phyloP scores from a whole-genome alignment of 2,113 vertebrate genomes.

The Synchiropus splendidus region DNA sequence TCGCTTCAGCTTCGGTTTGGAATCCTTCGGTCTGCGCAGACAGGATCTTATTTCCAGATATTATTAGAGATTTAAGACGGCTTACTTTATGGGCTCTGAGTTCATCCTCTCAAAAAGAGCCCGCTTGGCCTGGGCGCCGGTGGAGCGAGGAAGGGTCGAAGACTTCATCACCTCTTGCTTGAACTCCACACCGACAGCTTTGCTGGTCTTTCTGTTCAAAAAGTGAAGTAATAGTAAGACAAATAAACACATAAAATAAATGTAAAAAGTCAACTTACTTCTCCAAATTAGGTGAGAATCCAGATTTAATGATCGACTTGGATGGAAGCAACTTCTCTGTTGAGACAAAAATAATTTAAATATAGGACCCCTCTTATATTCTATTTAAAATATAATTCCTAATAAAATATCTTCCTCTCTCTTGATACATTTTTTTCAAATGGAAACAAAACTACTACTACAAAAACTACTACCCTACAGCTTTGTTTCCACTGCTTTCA shows the following conservation, averaged over 20 bases:
- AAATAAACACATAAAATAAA: background rate
- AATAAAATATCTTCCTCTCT: too few species aligned
- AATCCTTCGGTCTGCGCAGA: constrained; percentile 67
- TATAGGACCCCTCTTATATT: too few species aligned
- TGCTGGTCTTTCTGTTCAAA: constrained; percentile 35
- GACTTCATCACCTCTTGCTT: constrained; percentile 73
- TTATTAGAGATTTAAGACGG: background rate
- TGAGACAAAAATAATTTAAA: background rate
- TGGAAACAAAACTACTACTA: too few species aligned
- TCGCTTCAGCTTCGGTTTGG: constrained; percentile 80
- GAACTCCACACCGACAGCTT: constrained; percentile 21
- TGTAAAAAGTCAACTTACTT: constrained; percentile 29
- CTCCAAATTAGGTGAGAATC: constrained; percentile 47
- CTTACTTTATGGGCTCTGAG: constrained; percentile 71
- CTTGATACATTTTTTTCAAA: too few species aligned
- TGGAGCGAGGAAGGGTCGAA: constrained; percentile 72
- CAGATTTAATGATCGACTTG: constrained; percentile 57
- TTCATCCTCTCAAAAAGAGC: constrained; percentile 80
- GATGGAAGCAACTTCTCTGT: constrained; percentile 68
- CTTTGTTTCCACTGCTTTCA: too few species aligned
- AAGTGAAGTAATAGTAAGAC: too few species aligned
- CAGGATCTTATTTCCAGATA: too few species aligned
- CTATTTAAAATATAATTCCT: too few species aligned
- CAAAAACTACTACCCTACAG: too few species aligned
- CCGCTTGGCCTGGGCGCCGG: constrained; percentile 73